A percentile compares a stretch with the other conserved stretches of the same genome.
Conservation (phyloP, 2,797 vertebrate species). For the Numenius phaeopus region DNA sequence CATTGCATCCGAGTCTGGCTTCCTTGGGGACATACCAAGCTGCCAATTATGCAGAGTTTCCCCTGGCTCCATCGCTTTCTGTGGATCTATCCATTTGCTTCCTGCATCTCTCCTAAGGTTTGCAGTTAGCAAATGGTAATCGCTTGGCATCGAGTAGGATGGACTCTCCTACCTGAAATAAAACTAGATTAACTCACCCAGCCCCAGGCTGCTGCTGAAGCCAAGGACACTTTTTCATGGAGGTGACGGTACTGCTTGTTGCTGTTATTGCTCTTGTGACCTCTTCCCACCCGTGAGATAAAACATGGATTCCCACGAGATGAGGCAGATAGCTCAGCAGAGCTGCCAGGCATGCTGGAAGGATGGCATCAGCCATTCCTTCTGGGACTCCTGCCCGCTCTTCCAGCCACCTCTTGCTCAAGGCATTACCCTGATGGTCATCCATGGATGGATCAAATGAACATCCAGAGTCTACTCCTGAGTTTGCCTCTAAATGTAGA, state of each 20-base stretch:
- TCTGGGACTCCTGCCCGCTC: neutral
- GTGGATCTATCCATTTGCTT: neutral
- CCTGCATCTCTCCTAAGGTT: neutral
- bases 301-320: neutral
- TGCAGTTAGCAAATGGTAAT: neutral
- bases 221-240: neutral
- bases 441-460: neutral
- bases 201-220: neutral
- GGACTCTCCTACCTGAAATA: neutral
- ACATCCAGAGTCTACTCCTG: neutral
- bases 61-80: neutral
- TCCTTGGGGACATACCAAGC: neutral
- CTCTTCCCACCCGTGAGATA: neutral
- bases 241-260: neutral
- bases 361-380: neutral
- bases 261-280: neutral
- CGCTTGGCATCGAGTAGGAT: fast-evolving
- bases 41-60: neutral
- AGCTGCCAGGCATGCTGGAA: neutral
- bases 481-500: neutral
- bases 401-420: neutral
- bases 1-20: neutral
- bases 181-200: neutral
- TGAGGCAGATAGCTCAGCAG: neutral
- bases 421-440: neutral